A percentile compares a stretch with the other conserved stretches of the same genome.
Evolutionary conservation across 2,113 vertebrate genomes (phyloP).

Genomic region (Ptychochromis oligacanthus): DNA sequence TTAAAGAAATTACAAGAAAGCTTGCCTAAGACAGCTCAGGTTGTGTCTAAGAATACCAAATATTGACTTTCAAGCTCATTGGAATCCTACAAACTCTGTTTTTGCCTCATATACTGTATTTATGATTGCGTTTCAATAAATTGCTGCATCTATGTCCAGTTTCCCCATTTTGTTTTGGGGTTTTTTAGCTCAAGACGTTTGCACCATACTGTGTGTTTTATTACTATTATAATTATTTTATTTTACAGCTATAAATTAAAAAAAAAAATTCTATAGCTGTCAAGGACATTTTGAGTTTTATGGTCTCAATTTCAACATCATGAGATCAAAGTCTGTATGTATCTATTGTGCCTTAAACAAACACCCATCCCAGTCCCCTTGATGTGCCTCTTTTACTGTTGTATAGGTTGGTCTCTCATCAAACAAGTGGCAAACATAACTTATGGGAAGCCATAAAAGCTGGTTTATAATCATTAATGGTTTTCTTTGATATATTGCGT

Average conservation of each 20-base stretch:
- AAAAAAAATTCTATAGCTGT: background rate
- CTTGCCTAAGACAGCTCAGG: background rate
- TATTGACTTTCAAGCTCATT: background rate
- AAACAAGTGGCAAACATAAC: constrained; percentile 54
- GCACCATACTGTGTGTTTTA: too few relatives aligned
- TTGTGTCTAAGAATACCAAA: background rate
- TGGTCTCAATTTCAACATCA: constrained; percentile 18
- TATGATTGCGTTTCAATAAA: too few relatives aligned
- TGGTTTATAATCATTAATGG: background rate
- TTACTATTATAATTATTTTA: too few relatives aligned
- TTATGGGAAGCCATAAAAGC: constrained; percentile 25
- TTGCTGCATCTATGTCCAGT: too few relatives aligned
- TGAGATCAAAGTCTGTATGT: constrained; percentile 70
- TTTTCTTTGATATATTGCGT: constrained; percentile 32
- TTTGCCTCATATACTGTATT: too few relatives aligned
- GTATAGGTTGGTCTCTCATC: constrained; percentile 33
- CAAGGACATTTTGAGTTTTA: background rate
- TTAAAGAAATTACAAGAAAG: background rate
- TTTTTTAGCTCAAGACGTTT: too few relatives aligned
- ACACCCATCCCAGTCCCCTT: constrained; percentile 39
- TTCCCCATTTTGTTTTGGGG: too few relatives aligned
- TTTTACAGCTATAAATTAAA: too few relatives aligned
- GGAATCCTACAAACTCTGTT: background rate
- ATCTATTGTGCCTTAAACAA: constrained; percentile 51
- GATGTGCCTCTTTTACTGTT: constrained; percentile 25